phyloP scores from a whole-genome alignment of 2,888 invertebrate species.

The Allacma fusca region DNA sequence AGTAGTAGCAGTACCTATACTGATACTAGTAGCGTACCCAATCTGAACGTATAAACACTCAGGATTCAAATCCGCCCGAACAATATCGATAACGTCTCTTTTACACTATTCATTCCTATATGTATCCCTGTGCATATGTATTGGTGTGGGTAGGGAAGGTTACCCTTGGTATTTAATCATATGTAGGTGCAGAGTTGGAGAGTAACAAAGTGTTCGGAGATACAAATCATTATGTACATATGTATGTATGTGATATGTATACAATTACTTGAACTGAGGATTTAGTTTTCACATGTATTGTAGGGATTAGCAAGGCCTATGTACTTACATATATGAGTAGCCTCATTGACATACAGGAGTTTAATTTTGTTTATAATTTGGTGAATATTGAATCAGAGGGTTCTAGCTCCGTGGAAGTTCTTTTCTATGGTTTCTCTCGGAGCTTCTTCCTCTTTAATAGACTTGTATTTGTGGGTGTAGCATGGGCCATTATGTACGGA shows the following conservation, averaged over 20 bases:
- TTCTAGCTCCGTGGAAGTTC: background rate
- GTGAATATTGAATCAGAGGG: background rate
- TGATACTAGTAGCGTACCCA: too few relatives aligned
- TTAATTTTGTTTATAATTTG: conserved; percentile 11
- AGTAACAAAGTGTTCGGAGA: too few relatives aligned
- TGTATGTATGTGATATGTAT: too few relatives aligned
- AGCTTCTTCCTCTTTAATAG: background rate
- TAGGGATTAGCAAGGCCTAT: background rate
- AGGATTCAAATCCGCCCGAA: background rate
- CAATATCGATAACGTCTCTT: background rate
- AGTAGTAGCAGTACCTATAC: background rate
- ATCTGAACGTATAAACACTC: background rate
- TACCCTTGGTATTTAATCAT: too few relatives aligned
- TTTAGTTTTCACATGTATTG: background rate
- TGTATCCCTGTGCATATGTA: too few relatives aligned
- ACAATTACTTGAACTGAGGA: too few relatives aligned
- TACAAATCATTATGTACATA: too few relatives aligned
- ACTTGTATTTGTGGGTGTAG: background rate
- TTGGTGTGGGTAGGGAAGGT: too few relatives aligned
- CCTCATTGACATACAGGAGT: background rate
- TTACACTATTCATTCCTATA: too few relatives aligned
- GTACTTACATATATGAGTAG: background rate
- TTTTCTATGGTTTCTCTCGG: background rate
- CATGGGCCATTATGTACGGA: background rate
- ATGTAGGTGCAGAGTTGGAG: too few relatives aligned